Evolutionary conservation across 1,140 invertebrate species (phyloP), one percentile per base, ranked within the genome.

Genomic region (Drosophila teissieri): DNA sequence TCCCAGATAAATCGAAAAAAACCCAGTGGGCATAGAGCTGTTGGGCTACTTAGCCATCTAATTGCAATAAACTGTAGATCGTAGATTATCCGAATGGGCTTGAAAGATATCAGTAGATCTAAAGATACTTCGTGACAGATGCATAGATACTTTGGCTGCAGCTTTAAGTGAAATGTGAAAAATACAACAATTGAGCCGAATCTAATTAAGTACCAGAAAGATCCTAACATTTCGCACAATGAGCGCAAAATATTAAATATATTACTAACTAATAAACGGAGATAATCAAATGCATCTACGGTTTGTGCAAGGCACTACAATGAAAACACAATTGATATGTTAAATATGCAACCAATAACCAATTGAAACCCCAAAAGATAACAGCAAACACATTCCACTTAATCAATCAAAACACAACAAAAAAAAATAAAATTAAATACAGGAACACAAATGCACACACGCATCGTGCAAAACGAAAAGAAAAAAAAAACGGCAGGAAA

Each of bases 361-460:
- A 67, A 67, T 67, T 67, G 63, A 67, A 64, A 39, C 22, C 19
- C 36, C 19, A 51, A 36, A 42, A 51, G 64, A 68, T 65, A 65
- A 45, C 64, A 44, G 34, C 64, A 51, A 68, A 68, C 64, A 68
- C 64, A 65, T 68, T 65, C 46, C 60, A 68, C 60, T 68, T 65
- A 68, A 68, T 68, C 64, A 64, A 68, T 63, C 54, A 62, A 39
- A 39, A 39, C 4, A 14, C 3, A 39, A 27, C 55, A 39, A 62
- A 57, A 40, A n/a, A 15, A 42, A 15, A 42, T 10, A 55, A 39
- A 40, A 36, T 40, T 70, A 60, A 53, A 62, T 24, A 76, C 69
- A 75, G 69, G 56, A 73, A 75, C 76, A 61, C 49, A 53, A 60
- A 39, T 60, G 57, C 61, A 79, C 49, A 58, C 76, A 78, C 60